Base-by-base conservation (phyloP, 2,888 invertebrate species). In the Scaptomyza caliginosa region DNA sequence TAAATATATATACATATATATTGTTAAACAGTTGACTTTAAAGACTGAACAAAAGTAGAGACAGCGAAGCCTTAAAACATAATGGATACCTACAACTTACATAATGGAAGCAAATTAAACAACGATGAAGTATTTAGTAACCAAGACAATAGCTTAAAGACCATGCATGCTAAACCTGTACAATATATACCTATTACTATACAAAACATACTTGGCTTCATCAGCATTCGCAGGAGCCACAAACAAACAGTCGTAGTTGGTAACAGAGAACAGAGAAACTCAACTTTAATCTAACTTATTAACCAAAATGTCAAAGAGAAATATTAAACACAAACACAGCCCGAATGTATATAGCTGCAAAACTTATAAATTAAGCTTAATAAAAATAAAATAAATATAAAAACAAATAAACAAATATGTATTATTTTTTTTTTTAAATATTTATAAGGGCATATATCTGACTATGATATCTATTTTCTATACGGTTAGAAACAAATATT, bases 1-100 rank as follows among this genome's bases (percentile, higher is more conserved):
- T 16, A 16, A 16, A 43, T 11, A 11, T 46, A 48, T 46, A 62
- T 59, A 60, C 57, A 30, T 8, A 8, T 46, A 65, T 65, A 73
- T 62, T 64, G 56, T 68, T 67, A 50, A 77, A 65, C 83, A 80
- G 76, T 77, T 78, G 74, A 83, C 73, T 80, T 80, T 85, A 83
- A 85, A 84, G 84, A 84, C 84, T 84, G 84, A 84, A 70, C 72
- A 73, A 67, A 68, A 59, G 49, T 67, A 67, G 67, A 72, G 38
- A 71, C 58, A 58, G 38, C 52, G 52, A 54, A 55, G 43, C 72
- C 50, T 30, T 51, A 45, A 42, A 56, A 48, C 34, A 34, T n/a
- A 58, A 46, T 16, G 42, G 67, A 62, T 40, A 28, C 55, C 62
- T 42, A 42, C 58, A 69, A 39, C 36, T 48, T 17, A 38, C 28